phyloP scores from a whole-genome alignment of 2,113 vertebrate species.

The Macrotis lagotis region DNA sequence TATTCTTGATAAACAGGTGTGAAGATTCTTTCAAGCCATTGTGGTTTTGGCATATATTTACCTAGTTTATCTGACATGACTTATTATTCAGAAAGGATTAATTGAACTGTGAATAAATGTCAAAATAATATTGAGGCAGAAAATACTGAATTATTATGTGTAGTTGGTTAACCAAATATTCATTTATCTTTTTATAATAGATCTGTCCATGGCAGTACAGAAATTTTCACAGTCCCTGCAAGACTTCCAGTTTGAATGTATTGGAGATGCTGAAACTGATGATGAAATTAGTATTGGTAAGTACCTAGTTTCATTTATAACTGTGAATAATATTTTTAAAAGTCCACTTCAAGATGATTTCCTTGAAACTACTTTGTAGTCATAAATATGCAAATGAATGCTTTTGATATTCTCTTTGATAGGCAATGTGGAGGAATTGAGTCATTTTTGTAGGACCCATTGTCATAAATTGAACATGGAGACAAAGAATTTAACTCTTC shows the following conservation, averaged over 20 bases:
- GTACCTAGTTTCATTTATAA: constrained; percentile 62
- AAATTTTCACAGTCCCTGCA: constrained; percentile 96
- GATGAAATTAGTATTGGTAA: constrained; percentile 97
- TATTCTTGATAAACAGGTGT: neutral
- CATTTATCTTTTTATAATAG: constrained; percentile 79
- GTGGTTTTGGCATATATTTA: neutral
- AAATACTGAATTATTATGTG: constrained; percentile 8
- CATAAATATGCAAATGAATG: neutral
- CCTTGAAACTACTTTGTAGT: constrained; percentile 2
- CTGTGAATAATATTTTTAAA: neutral
- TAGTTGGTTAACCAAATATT: constrained; percentile 11
- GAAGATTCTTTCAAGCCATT: neutral
- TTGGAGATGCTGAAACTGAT: constrained; percentile 96
- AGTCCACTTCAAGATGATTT: constrained; percentile 2
- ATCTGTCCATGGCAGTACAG: constrained; percentile 94
- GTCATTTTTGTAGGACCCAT: neutral
- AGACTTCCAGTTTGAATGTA: constrained; percentile 97
- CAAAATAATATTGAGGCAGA: neutral
- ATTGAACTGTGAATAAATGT: neutral
- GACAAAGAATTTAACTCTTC: neutral
- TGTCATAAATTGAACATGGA: constrained; percentile 1
- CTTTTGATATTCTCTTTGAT: constrained; percentile 11
- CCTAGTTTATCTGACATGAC: neutral
- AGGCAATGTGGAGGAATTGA: neutral
- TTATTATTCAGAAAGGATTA: neutral